phyloP scores from a whole-genome alignment of 2,113 vertebrate species.

The Ifrita kowaldi region DNA sequence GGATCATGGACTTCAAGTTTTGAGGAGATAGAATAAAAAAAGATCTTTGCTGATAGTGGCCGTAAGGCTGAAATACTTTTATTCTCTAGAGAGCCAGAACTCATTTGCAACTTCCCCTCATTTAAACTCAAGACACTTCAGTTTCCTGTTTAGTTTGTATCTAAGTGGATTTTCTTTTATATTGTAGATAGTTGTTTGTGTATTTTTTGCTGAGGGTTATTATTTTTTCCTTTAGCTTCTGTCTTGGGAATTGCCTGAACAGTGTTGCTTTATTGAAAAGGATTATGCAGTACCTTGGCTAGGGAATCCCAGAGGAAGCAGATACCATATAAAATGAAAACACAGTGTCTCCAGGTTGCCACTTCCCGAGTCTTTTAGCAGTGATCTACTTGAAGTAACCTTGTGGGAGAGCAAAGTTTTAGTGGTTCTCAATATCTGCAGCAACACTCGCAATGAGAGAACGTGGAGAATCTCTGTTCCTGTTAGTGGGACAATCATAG shows the following conservation, averaged over 20 bases:
- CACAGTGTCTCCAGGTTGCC: neutral
- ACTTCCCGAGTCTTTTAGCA: neutral
- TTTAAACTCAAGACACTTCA: slow-evolving; percentile 52
- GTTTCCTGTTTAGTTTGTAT: slow-evolving; percentile 61
- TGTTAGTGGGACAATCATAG: neutral
- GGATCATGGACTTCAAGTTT: neutral
- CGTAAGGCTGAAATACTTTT: neutral
- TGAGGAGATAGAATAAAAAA: neutral
- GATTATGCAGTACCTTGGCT: slow-evolving; percentile 35
- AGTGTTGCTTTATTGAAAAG: slow-evolving; percentile 29
- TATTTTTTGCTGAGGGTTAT: slow-evolving; percentile 36
- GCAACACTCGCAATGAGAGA: neutral
- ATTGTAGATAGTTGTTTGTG: slow-evolving; percentile 52
- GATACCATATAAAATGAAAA: slow-evolving; percentile 26
- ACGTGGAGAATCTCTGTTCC: neutral
- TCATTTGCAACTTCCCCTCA: slow-evolving; percentile 35
- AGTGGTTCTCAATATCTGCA: neutral
- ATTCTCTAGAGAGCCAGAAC: slow-evolving; percentile 15
- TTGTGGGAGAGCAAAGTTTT: neutral
- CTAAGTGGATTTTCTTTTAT: slow-evolving; percentile 52
- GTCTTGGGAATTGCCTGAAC: slow-evolving; percentile 46
- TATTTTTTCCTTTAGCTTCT: slow-evolving; percentile 49
- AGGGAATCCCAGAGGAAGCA: slow-evolving; percentile 7
- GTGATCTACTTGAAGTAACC: neutral
- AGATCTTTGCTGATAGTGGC: neutral